A percentile compares a stretch with the other conserved stretches of the same genome.
These are phyloP conservation scores for Eilema depressum DNA, from an alignment of 2,888 invertebrate species.

Conservation along the genomic window DNA sequence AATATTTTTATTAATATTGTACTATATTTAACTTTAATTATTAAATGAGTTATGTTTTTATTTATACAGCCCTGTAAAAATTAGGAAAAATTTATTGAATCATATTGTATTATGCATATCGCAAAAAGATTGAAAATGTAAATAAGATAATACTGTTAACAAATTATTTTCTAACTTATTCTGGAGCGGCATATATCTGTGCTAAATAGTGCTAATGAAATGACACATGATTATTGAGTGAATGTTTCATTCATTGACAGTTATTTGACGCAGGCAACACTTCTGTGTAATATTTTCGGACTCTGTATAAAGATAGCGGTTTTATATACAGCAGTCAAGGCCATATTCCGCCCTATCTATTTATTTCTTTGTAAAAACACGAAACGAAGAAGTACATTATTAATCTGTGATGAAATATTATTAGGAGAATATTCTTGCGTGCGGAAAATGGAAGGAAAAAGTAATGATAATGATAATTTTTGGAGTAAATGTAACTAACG, in stretches of 20 bases:
- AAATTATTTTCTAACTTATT: slow-evolving; percentile 75
- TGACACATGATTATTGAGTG: slow-evolving; percentile 16
- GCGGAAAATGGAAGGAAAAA: slow-evolving; percentile 69
- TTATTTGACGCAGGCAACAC: slow-evolving; percentile 53
- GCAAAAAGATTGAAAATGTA: slow-evolving; percentile 72
- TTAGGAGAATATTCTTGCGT: slow-evolving; percentile 71
- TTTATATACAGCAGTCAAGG: slow-evolving; percentile 63
- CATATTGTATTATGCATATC: slow-evolving; percentile 72
- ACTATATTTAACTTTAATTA: slow-evolving; percentile 71
- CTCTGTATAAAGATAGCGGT: slow-evolving; percentile 56
- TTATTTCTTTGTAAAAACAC: slow-evolving; percentile 63
- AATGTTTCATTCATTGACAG: slow-evolving; percentile 46
- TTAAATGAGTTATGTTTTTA: slow-evolving; percentile 77
- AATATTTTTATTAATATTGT: slow-evolving; percentile 73
- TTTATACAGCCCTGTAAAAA: slow-evolving; percentile 73
- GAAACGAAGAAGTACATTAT: slow-evolving; percentile 81
- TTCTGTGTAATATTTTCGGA: slow-evolving; percentile 64
- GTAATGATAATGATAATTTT: slow-evolving; percentile 53
- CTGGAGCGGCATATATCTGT: slow-evolving; percentile 55
- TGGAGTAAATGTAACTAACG: slow-evolving; percentile 67
- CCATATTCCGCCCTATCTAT: slow-evolving; percentile 70
- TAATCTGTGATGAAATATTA: slow-evolving; percentile 84
- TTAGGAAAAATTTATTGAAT: slow-evolving; percentile 77
- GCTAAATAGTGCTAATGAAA: slow-evolving; percentile 49
- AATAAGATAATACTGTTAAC: slow-evolving; percentile 70